Base-by-base conservation (phyloP, 2,113 vertebrate genomes). In the Aegithalos caudatus region DNA sequence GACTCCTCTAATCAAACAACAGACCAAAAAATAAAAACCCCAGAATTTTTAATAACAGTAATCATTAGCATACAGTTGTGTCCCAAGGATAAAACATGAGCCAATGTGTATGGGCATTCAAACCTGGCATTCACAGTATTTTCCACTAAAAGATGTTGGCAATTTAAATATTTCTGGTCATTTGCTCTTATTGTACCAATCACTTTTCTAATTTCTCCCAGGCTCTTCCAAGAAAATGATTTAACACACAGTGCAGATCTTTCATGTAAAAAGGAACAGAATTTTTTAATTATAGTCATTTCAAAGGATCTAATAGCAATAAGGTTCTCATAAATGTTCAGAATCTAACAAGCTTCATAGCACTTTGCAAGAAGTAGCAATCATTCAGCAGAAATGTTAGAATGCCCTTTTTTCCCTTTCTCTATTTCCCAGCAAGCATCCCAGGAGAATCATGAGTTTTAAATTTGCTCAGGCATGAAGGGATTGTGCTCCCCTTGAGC, bases 381-480 rank as follows among this genome's bases (percentile, higher is more conserved):
- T 94, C 86, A 69, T 94, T 95, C 92, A 81, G 83, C 61, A 90
- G 88, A 93, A 92, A 94, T 86, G 77, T 91, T 93, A 65, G 73
- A 95, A 69, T 83, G 74, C 60, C 91, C 71, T 93, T 94, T 95
- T 81, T 96, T 81, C 91, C 80, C 37, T 82, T 87, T 81, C 53
- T 94, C 90, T 58, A 92, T 94, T 96, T 96, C 85, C 70, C 94
- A 95, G 94, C 81, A 86, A 96, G 81, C 22, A 54, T 73, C 94
- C 86, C 88, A 53, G 54, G 82, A 90, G 95, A 78, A 94, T 77
- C 54, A 91, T 50, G 85, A 78, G 87, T 89, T 93, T 95, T 90
- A 95, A 96, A 96, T 95, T 66, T 91, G 78, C 60, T 85, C 76
- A 73, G 62, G 80, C 91, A 91, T 91, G 94, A 94, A 95, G 92